phyloP scores from a whole-genome alignment of 2,797 vertebrate genomes.

The Lates japonicus region DNA sequence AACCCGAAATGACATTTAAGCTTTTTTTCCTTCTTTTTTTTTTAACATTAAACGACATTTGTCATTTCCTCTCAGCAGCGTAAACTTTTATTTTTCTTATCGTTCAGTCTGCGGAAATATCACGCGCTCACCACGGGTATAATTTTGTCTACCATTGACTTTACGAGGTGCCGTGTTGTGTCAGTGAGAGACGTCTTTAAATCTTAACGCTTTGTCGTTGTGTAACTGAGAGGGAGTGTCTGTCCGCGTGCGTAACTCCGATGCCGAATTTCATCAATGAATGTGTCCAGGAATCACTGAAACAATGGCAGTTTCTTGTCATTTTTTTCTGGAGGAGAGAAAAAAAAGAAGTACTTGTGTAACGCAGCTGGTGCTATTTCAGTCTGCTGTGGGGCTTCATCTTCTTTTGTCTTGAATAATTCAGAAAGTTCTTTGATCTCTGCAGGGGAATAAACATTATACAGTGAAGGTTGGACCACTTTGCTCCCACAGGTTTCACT shows the following conservation, averaged over 20 bases:
- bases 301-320: neutral
- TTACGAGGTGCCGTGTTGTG: too few relatives aligned
- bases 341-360: neutral
- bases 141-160: too few relatives aligned
- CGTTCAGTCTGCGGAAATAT: too few relatives aligned
- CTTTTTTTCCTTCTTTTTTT: too few relatives aligned
- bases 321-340: neutral
- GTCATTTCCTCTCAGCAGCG: neutral
- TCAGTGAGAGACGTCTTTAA: too few relatives aligned
- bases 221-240: slow-evolving; percentile 67
- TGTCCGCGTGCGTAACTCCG: slow-evolving; percentile 55
- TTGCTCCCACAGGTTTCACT: slow-evolving; percentile 18
- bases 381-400: slow-evolving; percentile 8
- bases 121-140: too few relatives aligned
- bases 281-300: slow-evolving; percentile 12
- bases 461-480: slow-evolving; percentile 17
- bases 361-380: slow-evolving; percentile 8
- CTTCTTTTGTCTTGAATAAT: slow-evolving; percentile 57
- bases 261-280: slow-evolving; percentile 78
- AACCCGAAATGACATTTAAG: neutral
- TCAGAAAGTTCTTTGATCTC: slow-evolving; percentile 72
- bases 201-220: slow-evolving; percentile 44
- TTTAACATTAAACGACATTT: neutral
- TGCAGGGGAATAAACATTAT: slow-evolving; percentile 35
- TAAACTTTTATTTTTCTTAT: too few relatives aligned